Conservation (phyloP, 2,888 invertebrate species). For the Agonopterix arenella region DNA sequence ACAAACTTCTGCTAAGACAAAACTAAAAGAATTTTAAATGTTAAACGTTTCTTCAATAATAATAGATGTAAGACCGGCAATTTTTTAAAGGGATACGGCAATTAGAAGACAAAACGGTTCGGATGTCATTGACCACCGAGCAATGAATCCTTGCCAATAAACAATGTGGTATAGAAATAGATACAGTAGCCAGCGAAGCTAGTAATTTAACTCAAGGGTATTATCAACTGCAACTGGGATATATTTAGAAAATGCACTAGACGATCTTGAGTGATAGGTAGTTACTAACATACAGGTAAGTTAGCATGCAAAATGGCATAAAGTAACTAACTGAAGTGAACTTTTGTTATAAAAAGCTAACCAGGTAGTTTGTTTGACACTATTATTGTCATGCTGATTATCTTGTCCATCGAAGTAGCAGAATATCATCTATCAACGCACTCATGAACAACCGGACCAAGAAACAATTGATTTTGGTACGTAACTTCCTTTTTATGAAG, state of each 20-base stretch:
- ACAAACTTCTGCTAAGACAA: too few relatives aligned
- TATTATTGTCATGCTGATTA: too few relatives aligned
- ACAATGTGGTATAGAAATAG: conserved; percentile 16
- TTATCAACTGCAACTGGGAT: background rate
- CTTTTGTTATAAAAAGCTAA: too few relatives aligned
- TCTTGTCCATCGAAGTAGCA: too few relatives aligned
- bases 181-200: conserved; percentile 1
- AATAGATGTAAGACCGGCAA: conserved; percentile 13
- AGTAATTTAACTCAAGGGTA: conserved; percentile 11
- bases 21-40: background rate
- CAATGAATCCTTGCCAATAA: conserved; percentile 22
- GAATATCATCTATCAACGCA: too few relatives aligned
- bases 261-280: background rate
- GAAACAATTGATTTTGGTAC: too few relatives aligned
- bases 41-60: background rate
- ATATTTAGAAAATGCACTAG: too few relatives aligned
- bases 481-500: too few relatives aligned
- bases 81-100: conserved; percentile 29
- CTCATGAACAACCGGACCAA: too few relatives aligned
- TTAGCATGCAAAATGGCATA: too few relatives aligned
- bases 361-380: too few relatives aligned
- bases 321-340: too few relatives aligned
- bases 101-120: conserved; percentile 31
- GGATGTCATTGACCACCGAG: conserved; percentile 44
- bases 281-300: background rate